A percentile compares a stretch with the other conserved stretches of the same genome.
Conservation (phyloP, 1,140 invertebrate genomes). For the Drepana arcuata region DNA sequence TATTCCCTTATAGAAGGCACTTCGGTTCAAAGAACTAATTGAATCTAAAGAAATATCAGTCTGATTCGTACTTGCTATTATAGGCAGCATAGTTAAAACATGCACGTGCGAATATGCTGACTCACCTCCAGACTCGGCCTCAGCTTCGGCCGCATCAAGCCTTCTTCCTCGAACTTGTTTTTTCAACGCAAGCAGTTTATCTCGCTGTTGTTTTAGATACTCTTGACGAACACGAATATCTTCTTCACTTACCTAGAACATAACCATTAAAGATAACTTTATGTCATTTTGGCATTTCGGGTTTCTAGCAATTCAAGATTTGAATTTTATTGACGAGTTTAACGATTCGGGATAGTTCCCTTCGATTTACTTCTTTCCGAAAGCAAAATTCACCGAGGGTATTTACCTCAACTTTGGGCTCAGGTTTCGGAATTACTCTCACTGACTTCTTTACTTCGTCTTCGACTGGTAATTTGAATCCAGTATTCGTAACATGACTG, state of each 20-base stretch:
- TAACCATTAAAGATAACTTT: no score
- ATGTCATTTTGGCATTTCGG: background rate
- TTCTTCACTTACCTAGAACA: constrained; percentile 48
- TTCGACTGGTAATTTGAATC: no score
- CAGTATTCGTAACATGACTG: constrained; percentile 12
- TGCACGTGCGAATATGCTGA: no score
- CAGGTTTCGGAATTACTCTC: constrained; percentile 15
- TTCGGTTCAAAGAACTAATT: no score
- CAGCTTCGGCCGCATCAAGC: constrained; percentile 73
- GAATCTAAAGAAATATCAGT: no score
- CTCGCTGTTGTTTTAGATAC: constrained; percentile 88
- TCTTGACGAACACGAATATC: constrained; percentile 87
- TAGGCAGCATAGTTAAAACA: no score
- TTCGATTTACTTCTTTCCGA: no score
- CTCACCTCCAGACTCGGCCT: constrained; percentile 14
- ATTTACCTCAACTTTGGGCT: constrained; percentile 35
- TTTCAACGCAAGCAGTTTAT: constrained; percentile 91
- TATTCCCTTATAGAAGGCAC: no score
- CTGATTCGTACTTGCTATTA: no score
- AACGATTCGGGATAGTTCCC: no score
- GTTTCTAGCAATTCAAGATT: background rate
- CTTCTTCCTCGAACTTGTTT: constrained; percentile 87
- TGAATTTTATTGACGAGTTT: no score
- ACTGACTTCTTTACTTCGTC: constrained; percentile 12
- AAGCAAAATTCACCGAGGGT: background rate